phyloP scores from a whole-genome alignment of 2,888 invertebrate genomes.

The Noctua janthina region DNA sequence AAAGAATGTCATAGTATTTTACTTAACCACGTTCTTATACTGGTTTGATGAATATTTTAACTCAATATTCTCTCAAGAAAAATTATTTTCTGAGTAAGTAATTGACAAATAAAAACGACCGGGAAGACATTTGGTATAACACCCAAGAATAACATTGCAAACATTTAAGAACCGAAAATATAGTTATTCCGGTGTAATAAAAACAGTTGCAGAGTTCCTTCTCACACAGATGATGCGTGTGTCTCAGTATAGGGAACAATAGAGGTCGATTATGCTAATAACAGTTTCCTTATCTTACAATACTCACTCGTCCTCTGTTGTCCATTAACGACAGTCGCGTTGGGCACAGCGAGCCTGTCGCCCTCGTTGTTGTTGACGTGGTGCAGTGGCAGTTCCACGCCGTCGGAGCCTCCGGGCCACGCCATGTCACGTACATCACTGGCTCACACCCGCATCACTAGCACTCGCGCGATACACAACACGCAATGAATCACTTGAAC shows the following conservation, averaged over 20 bases:
- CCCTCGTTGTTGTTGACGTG: constrained; percentile 56
- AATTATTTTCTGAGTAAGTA: background rate
- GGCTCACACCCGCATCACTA: constrained; percentile 56
- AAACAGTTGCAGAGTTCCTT: background rate
- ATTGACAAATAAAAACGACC: background rate
- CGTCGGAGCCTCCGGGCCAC: constrained; percentile 86
- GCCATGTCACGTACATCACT: constrained; percentile 81
- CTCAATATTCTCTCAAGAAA: no score
- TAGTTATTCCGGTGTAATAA: background rate
- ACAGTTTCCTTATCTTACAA: background rate
- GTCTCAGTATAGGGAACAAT: background rate
- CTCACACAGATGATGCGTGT: background rate
- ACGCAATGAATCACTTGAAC: constrained; percentile 59
- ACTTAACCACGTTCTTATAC: background rate
- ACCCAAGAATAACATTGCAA: background rate
- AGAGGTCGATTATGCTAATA: background rate
- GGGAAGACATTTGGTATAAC: no score
- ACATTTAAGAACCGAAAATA: background rate
- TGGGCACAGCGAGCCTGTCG: constrained; percentile 70
- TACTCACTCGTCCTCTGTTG: constrained; percentile 75
- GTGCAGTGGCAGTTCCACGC: constrained; percentile 82
- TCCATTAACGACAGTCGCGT: constrained; percentile 71
- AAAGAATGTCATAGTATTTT: background rate
- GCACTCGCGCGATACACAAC: constrained; percentile 38
- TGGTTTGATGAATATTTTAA: background rate